Evolutionary conservation across 2,888 invertebrate genomes (phyloP).

Genomic region (Mythimna pallens): DNA sequence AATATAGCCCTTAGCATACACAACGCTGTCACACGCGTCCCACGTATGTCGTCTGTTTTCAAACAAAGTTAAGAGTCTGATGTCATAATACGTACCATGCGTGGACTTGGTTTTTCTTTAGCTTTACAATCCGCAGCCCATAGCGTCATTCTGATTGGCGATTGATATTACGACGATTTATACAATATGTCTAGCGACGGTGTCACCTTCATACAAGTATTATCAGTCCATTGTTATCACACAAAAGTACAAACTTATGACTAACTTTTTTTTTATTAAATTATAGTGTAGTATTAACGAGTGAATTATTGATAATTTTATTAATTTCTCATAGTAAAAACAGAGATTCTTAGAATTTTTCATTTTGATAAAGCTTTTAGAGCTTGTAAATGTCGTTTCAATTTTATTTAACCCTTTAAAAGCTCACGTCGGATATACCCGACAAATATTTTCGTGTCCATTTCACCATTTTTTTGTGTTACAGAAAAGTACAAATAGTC

Average conservation of each 20-base stretch:
- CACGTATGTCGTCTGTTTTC: too few species aligned
- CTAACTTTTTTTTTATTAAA: slow-evolving; percentile 44
- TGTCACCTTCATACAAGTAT: neutral
- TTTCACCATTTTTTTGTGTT: too few species aligned
- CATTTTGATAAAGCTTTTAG: slow-evolving; percentile 40
- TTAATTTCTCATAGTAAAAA: slow-evolving; percentile 32
- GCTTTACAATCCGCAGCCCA: too few species aligned
- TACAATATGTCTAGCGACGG: neutral
- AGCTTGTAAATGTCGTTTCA: slow-evolving; percentile 51
- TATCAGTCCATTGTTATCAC: slow-evolving; percentile 25
- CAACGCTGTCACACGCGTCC: too few species aligned
- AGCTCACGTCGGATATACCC: too few species aligned
- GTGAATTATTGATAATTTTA: slow-evolving; percentile 56
- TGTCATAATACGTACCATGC: too few species aligned
- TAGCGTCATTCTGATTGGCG: neutral
- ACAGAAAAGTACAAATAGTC: too few species aligned
- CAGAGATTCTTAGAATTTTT: slow-evolving; percentile 57
- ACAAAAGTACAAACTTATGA: slow-evolving; percentile 41
- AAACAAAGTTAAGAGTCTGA: too few species aligned
- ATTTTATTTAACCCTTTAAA: neutral
- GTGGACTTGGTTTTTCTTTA: too few species aligned
- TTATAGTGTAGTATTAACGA: slow-evolving; percentile 61
- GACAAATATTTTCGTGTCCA: too few species aligned
- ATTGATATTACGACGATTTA: neutral
- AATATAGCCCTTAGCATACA: too few species aligned